These are phyloP conservation scores for Megalurothrips usitatus DNA, from an alignment of 2,888 invertebrate species.

Conservation along the genomic window DNA sequence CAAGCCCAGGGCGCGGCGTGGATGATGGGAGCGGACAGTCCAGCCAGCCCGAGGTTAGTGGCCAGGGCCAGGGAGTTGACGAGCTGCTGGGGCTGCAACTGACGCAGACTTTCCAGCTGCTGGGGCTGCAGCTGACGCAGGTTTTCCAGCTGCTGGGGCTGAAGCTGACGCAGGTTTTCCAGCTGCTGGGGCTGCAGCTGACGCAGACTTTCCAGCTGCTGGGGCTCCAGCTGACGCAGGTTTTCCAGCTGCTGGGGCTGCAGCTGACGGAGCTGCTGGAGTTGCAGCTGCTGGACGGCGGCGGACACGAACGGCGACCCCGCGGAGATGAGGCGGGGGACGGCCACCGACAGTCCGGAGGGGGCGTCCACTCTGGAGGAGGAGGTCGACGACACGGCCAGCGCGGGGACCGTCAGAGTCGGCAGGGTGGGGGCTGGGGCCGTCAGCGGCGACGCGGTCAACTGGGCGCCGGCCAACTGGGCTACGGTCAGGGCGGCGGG, in stretches of 20 bases:
- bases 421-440: too few species aligned
- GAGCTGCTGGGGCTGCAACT: conserved; percentile 1
- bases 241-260: background rate
- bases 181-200: background rate
- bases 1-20: background rate
- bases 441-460: background rate
- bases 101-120: background rate
- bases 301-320: background rate
- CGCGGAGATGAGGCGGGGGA: background rate
- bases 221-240: background rate
- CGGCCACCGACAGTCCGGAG: background rate
- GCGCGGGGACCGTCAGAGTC: background rate
- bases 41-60: background rate
- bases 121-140: background rate
- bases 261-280: background rate
- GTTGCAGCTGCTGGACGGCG: background rate
- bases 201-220: background rate
- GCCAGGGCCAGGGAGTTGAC: conserved; percentile 2
- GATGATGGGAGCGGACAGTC: background rate
- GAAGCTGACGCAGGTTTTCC: background rate
- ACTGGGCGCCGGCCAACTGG: conserved; percentile 31
- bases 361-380: background rate
- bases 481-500: conserved; percentile 28
- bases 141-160: background rate
- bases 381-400: background rate